Evolutionary conservation across 1,140 invertebrate species (phyloP).

Genomic region (Cardiocondyla obscurior): DNA sequence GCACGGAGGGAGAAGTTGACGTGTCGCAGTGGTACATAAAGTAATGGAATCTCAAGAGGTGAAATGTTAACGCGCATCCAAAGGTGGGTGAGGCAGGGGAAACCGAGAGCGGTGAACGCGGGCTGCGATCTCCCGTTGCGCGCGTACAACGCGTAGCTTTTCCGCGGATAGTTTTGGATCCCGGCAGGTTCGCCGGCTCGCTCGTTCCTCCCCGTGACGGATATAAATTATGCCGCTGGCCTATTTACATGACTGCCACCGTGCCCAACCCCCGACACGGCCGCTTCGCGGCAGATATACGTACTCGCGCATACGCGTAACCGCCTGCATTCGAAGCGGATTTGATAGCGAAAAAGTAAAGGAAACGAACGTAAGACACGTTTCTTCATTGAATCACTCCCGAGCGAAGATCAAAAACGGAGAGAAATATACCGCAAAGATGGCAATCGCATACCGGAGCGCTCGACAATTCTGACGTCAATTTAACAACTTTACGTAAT

Average conservation of each 20-base stretch:
- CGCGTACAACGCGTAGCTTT: slow-evolving; percentile 67
- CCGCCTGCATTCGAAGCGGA: slow-evolving; percentile 38
- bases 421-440: background rate
- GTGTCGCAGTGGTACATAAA: slow-evolving; percentile 16
- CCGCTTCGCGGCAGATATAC: slow-evolving; percentile 64
- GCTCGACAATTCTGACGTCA: background rate
- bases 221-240: slow-evolving; percentile 80
- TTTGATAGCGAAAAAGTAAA: slow-evolving; percentile 39
- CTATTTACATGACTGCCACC: slow-evolving; percentile 77
- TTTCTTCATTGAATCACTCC: slow-evolving; percentile 1
- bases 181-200: slow-evolving; percentile 62
- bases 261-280: slow-evolving; percentile 63
- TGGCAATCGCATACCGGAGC: background rate
- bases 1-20: background rate
- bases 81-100: slow-evolving; percentile 17
- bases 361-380: background rate
- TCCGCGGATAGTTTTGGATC: slow-evolving; percentile 68
- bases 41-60: slow-evolving; percentile 49
- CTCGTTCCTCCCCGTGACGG: slow-evolving; percentile 72
- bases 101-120: slow-evolving; percentile 10
- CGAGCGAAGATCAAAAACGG: background rate
- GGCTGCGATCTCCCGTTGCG: slow-evolving; percentile 62
- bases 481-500: background rate
- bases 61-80: slow-evolving; percentile 31
- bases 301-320: slow-evolving; percentile 54